phyloP scores from a whole-genome alignment of 2,113 vertebrate genomes.

The Chauna torquata region DNA sequence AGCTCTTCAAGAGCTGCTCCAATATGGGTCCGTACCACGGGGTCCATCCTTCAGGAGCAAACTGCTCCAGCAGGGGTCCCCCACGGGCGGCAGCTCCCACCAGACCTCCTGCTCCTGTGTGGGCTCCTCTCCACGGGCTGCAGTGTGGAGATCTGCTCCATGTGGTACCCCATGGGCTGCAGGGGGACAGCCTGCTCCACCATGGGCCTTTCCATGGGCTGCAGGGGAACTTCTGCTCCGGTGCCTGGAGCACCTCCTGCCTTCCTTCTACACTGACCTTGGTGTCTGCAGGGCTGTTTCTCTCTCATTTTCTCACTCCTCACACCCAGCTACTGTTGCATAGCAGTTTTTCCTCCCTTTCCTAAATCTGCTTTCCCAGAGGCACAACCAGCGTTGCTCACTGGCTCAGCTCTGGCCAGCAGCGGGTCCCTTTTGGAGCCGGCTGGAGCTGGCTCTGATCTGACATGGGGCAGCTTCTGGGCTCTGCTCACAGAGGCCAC shows the following conservation, averaged over 20 bases:
- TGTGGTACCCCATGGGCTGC: neutral
- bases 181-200: neutral
- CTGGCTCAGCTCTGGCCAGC: neutral
- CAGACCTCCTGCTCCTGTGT: no score
- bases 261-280: neutral
- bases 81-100: no score
- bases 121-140: no score
- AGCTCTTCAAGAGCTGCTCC: no score
- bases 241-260: neutral
- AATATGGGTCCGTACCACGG: no score
- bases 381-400: neutral
- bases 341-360: neutral
- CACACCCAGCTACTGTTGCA: neutral
- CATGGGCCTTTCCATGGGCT: neutral
- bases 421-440: neutral
- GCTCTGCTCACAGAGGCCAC: neutral
- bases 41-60: no score
- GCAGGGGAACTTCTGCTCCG: neutral
- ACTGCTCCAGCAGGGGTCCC: no score
- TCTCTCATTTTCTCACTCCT: neutral
- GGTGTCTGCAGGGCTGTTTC: neutral
- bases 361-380: neutral
- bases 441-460: neutral
- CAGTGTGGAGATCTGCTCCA: no score
- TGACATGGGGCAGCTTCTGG: neutral